Base-by-base conservation (phyloP, 1,140 invertebrate species). In the Harlomillsia oculata region DNA sequence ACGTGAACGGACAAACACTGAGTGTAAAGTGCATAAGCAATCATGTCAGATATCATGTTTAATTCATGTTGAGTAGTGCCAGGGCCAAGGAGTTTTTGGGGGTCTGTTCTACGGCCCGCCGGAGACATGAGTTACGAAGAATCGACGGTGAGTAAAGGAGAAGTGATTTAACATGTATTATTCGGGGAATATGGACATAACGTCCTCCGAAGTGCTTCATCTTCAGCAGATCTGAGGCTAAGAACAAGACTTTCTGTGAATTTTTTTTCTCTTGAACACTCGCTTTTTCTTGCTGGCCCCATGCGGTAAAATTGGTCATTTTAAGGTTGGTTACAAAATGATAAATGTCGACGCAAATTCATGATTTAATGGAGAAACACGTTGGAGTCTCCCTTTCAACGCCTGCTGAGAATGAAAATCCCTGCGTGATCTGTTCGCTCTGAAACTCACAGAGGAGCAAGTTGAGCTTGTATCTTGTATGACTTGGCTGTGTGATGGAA, bases 301-400 rank as follows among this genome's bases (percentile, higher is more conserved):
- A 62, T 62, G 54, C 50, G 51, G 51, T 53, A 62, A 62, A 62
- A 62, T 62, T 62, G 60, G 60, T 62, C 54, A 57, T 57, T 62
- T 57, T 53, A 50, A 62, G 60, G 54, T 62, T 57, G 51, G 54
- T 57, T 62, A 57, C 32, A 53, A 51, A 53, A 62, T 62, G 60
- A 62, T 62, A 62, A 62, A 62, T 62, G 60, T 62, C 53, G 41
- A 53, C 43, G 49, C 49, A 62, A 62, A 56, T 56, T 53, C 60
- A 57, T 62, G 60, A 62, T 62, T 62, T 62, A 62, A 56, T 62
- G 49, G 49, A 45, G 48, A 53, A 62, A 57, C 60, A 62, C 60
- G 54, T 57, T 57, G 34, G 50, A 52, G 60, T 57, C 49, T 56
- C 50, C 60, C 60, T 62, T 58, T 62, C 60, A 62, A 59, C 60